Conservation (phyloP, 2,888 invertebrate species). For the Dryocosmus kuriphilus region DNA sequence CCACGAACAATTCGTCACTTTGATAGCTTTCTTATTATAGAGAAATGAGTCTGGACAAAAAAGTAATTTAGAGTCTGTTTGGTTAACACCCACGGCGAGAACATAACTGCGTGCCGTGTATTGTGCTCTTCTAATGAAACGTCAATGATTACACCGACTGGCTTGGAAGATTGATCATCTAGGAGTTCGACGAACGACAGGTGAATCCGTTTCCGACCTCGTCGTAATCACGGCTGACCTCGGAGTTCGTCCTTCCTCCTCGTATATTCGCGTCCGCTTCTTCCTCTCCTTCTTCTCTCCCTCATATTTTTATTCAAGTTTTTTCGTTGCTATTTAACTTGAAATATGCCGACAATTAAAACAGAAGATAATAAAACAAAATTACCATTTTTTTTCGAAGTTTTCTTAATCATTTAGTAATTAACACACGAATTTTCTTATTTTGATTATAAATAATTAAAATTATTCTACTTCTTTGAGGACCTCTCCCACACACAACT, state of each 20-base stretch:
- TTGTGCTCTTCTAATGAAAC: constrained; percentile 58
- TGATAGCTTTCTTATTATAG: constrained; percentile 1
- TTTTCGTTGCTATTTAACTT: background rate
- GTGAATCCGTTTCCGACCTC: constrained; percentile 48
- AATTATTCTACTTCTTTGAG: no score
- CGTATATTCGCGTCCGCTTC: background rate
- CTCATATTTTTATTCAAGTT: background rate
- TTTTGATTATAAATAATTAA: no score
- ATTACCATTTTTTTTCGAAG: no score
- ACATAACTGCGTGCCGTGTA: constrained; percentile 40
- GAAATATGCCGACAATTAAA: background rate
- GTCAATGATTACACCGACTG: constrained; percentile 54
- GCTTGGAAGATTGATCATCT: constrained; percentile 58
- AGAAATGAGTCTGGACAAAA: background rate
- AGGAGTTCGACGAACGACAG: constrained; percentile 53
- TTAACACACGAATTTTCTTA: no score
- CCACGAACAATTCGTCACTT: background rate
- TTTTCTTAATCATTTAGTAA: no score
- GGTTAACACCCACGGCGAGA: constrained; percentile 30
- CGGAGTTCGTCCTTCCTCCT: background rate
- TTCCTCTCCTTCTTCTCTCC: background rate
- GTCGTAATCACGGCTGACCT: constrained; percentile 45
- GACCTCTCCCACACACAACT: no score
- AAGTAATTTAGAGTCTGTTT: constrained; percentile 31
- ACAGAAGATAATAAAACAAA: background rate